Evolutionary conservation across 2,888 invertebrate genomes (phyloP).

Genomic region (Ctena decussata): DNA sequence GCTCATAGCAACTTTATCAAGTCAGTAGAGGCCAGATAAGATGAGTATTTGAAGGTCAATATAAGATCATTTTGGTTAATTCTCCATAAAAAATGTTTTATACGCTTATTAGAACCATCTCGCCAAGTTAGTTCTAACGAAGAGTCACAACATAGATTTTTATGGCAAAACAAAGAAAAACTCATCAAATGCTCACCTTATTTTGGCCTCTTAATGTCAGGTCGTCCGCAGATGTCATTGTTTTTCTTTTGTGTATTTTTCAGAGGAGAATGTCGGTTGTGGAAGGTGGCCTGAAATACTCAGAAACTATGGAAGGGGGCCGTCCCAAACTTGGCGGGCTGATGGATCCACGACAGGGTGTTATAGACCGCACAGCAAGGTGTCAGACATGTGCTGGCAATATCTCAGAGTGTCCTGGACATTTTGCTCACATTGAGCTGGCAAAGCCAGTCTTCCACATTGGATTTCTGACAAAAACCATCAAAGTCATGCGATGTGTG

Average conservation of each 20-base stretch:
- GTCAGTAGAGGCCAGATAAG: too few species aligned
- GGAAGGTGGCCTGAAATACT: conserved; percentile 98
- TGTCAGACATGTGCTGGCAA: conserved; percentile 90
- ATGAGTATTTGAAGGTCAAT: too few species aligned
- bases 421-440: conserved; percentile 99
- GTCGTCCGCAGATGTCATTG: too few species aligned
- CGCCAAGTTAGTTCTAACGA: too few species aligned
- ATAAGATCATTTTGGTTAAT: too few species aligned
- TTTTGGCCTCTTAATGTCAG: too few species aligned
- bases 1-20: too few species aligned
- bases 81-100: too few species aligned
- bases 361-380: conserved; percentile 95
- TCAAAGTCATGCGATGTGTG: conserved; percentile 99
- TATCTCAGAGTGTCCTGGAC: conserved; percentile 99
- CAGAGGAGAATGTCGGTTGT: conserved; percentile 98
- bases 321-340: conserved; percentile 99
- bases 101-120: too few species aligned
- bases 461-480: conserved; percentile 98
- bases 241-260: conserved; percentile 30
- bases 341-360: conserved; percentile 99
- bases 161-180: too few species aligned
- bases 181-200: too few species aligned
- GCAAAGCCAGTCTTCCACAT: conserved; percentile 99
- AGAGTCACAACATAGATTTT: too few species aligned
- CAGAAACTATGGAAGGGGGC: conserved; percentile 99